Conservation (phyloP, 2,113 vertebrate species). For the Catharus minimus region DNA sequence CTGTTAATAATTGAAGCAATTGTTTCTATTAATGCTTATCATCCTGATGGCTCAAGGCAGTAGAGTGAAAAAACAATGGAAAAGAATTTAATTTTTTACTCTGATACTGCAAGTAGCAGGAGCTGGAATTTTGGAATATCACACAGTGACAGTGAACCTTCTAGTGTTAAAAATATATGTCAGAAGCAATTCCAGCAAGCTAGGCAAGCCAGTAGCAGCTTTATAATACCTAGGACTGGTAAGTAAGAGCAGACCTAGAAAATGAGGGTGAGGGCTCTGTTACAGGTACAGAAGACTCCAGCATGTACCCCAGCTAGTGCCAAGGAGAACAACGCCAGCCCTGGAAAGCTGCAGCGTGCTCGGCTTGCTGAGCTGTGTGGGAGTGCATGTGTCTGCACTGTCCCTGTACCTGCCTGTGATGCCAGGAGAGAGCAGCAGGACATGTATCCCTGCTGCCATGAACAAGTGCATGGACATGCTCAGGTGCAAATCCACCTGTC, state of each 20-base stretch:
- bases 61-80: background rate
- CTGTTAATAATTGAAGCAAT: slow-evolving; percentile 12
- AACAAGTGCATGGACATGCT: accelerated
- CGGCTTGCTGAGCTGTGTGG: background rate
- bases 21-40: background rate
- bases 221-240: background rate
- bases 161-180: background rate
- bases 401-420: background rate
- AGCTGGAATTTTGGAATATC: background rate
- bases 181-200: background rate
- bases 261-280: background rate
- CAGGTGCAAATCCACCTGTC: background rate
- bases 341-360: background rate
- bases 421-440: background rate
- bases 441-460: accelerated
- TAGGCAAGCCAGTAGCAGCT: background rate
- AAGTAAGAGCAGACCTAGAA: background rate
- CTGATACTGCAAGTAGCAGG: background rate
- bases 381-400: background rate
- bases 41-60: background rate
- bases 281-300: background rate
- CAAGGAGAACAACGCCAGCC: background rate
- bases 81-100: background rate
- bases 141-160: background rate
- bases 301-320: background rate